These are phyloP conservation scores for Polypterus senegalus DNA, from an alignment of 2,113 vertebrate genomes.

Conservation along the genomic window DNA sequence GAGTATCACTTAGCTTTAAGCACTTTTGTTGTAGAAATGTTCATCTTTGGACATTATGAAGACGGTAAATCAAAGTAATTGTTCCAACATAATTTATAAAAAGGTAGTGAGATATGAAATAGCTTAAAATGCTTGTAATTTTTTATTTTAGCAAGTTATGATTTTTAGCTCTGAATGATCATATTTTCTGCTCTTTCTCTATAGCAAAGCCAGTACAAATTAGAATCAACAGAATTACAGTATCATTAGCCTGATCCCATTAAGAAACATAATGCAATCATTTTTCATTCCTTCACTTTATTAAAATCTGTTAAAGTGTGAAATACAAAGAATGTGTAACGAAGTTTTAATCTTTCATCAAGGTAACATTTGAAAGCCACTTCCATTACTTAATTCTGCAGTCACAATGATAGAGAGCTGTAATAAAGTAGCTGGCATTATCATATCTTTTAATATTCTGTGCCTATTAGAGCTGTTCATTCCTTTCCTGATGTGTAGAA, in stretches of 20 bases:
- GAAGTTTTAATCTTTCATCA: slow-evolving; percentile 58
- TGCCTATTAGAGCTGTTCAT: slow-evolving; percentile 50
- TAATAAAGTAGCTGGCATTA: slow-evolving; percentile 53
- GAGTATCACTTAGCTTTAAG: too few species aligned
- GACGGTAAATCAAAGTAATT: background rate
- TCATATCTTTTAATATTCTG: slow-evolving; percentile 41
- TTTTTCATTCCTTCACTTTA: slow-evolving; percentile 58
- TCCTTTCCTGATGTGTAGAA: slow-evolving; percentile 41
- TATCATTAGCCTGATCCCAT: slow-evolving; percentile 45
- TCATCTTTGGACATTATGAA: too few species aligned
- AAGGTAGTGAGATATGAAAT: too few species aligned
- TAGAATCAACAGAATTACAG: slow-evolving; percentile 52
- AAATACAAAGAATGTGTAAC: slow-evolving; percentile 56
- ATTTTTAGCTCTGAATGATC: too few species aligned
- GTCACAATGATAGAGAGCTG: slow-evolving; percentile 62
- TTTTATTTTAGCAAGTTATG: too few species aligned
- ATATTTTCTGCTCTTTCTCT: too few species aligned
- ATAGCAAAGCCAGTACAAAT: slow-evolving; percentile 27
- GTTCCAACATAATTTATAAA: too few species aligned
- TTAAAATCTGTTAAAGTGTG: slow-evolving; percentile 60
- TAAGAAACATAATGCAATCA: slow-evolving; percentile 44
- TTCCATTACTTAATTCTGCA: slow-evolving; percentile 63
- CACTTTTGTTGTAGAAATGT: too few species aligned
- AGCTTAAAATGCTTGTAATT: too few species aligned
- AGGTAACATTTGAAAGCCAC: slow-evolving; percentile 63